phyloP scores from a whole-genome alignment of 1,140 invertebrate genomes.

The Eciton burchellii region DNA sequence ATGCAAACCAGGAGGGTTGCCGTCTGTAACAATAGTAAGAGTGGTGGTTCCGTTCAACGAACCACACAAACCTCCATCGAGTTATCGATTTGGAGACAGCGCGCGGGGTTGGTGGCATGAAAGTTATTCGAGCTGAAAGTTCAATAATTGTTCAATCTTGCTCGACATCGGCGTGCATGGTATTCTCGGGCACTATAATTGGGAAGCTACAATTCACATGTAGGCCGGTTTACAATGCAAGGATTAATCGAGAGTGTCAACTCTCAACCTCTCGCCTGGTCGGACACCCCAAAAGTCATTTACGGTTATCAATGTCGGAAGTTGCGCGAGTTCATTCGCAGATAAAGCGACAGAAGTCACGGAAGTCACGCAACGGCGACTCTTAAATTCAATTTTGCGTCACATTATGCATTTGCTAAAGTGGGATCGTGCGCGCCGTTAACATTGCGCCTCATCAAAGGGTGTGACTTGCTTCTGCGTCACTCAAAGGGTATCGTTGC shows the following conservation, averaged over 20 bases:
- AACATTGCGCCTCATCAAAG: slow-evolving; percentile 18
- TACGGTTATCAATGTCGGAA: background rate
- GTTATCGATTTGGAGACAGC: slow-evolving; percentile 76
- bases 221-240: slow-evolving; percentile 23
- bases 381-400: slow-evolving; percentile 52
- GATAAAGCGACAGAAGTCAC: slow-evolving; percentile 11
- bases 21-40: slow-evolving; percentile 49
- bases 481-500: slow-evolving; percentile 38
- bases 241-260: slow-evolving; percentile 25
- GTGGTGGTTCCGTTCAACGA: slow-evolving; percentile 68
- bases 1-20: slow-evolving; percentile 11
- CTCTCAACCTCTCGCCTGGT: background rate
- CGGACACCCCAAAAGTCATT: slow-evolving; percentile 12
- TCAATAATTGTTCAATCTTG: slow-evolving; percentile 83
- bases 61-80: slow-evolving; percentile 50
- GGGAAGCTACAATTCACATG: slow-evolving; percentile 54
- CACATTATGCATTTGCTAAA: slow-evolving; percentile 40
- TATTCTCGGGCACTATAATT: slow-evolving; percentile 51
- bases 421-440: background rate
- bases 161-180: slow-evolving; percentile 74
- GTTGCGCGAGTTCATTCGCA: background rate
- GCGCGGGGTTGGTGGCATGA: slow-evolving; percentile 76
- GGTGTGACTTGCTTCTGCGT: slow-evolving; percentile 44
- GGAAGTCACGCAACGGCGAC: background rate
- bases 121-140: slow-evolving; percentile 78